Percentiles rank a stretch among this genome's conserved stretches.
Conservation (phyloP, 2,888 invertebrate genomes). For the Perithous albicinctus region DNA sequence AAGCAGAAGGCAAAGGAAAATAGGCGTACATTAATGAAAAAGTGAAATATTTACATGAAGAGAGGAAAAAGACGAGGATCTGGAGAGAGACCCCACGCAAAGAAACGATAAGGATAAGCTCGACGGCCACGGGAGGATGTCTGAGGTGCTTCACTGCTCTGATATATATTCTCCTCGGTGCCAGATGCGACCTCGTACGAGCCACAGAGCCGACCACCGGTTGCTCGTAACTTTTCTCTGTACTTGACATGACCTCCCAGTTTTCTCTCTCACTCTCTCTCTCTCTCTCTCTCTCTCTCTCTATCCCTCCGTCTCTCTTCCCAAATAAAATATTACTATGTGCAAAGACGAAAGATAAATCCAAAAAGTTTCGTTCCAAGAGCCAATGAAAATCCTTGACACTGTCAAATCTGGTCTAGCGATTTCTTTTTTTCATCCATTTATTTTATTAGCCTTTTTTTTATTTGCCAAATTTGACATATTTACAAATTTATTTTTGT, state of each 20-base stretch:
- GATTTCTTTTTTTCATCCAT: neutral
- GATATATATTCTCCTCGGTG: slow-evolving; percentile 34
- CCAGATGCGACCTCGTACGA: slow-evolving; percentile 60
- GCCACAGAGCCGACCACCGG: slow-evolving; percentile 59
- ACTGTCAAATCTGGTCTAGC: neutral
- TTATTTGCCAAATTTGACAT: too few relatives aligned
- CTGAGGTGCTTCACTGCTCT: neutral
- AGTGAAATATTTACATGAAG: slow-evolving; percentile 43
- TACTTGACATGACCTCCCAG: neutral
- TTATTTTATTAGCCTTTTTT: too few relatives aligned
- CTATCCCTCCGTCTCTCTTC: too few relatives aligned
- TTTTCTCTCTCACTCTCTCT: neutral
- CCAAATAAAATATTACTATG: neutral
- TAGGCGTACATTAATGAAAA: slow-evolving; percentile 18
- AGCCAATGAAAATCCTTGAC: neutral
- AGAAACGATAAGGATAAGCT: slow-evolving; percentile 1
- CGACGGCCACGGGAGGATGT: slow-evolving; percentile 4
- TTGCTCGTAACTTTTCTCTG: slow-evolving; percentile 55
- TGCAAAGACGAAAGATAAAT: neutral
- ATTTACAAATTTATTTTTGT: too few relatives aligned
- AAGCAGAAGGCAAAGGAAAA: too few relatives aligned
- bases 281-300: too few relatives aligned
- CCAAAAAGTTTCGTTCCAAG: neutral
- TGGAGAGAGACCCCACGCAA: neutral
- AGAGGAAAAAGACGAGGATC: slow-evolving; percentile 11